phyloP scores from a whole-genome alignment of 2,888 invertebrate genomes.

The Troides helena region DNA sequence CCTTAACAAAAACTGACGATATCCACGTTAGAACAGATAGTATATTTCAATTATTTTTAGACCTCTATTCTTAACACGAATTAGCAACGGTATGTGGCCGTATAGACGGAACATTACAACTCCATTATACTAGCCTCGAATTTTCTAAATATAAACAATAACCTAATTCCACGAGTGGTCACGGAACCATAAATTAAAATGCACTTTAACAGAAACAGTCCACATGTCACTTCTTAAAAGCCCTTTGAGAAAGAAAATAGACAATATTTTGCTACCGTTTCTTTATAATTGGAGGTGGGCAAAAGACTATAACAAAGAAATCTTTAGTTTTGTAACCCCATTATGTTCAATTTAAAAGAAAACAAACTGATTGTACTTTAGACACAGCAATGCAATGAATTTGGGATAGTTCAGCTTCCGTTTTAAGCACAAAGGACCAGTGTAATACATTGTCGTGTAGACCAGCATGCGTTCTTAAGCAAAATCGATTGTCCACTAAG shows the following conservation, averaged over 20 bases:
- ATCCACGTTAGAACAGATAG: not conserved
- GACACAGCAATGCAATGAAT: slow-evolving; percentile 59
- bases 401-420: slow-evolving; percentile 62
- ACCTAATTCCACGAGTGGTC: slow-evolving; percentile 64
- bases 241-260: slow-evolving; percentile 69
- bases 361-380: slow-evolving; percentile 62
- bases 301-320: slow-evolving; percentile 62
- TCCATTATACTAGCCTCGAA: slow-evolving; percentile 40
- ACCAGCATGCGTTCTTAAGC: slow-evolving; percentile 52
- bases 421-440: slow-evolving; percentile 61
- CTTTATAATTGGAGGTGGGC: slow-evolving; percentile 58
- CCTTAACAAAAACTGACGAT: not conserved
- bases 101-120: slow-evolving; percentile 37
- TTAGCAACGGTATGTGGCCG: slow-evolving; percentile 49
- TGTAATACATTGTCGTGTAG: slow-evolving; percentile 54
- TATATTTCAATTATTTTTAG: slow-evolving; percentile 2
- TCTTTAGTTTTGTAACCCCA: slow-evolving; percentile 61
- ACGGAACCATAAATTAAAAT: slow-evolving; percentile 65
- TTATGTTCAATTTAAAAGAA: slow-evolving; percentile 62
- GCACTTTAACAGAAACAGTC: slow-evolving; percentile 58
- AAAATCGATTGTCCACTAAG: slow-evolving; percentile 58
- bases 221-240: slow-evolving; percentile 72
- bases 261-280: slow-evolving; percentile 77
- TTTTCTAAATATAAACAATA: slow-evolving; percentile 69
- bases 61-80: slow-evolving; percentile 19